A percentile compares a stretch with the other conserved stretches of the same genome.
phyloP scores from a whole-genome alignment of 2,888 invertebrate species.

The Strigamia crassipes region DNA sequence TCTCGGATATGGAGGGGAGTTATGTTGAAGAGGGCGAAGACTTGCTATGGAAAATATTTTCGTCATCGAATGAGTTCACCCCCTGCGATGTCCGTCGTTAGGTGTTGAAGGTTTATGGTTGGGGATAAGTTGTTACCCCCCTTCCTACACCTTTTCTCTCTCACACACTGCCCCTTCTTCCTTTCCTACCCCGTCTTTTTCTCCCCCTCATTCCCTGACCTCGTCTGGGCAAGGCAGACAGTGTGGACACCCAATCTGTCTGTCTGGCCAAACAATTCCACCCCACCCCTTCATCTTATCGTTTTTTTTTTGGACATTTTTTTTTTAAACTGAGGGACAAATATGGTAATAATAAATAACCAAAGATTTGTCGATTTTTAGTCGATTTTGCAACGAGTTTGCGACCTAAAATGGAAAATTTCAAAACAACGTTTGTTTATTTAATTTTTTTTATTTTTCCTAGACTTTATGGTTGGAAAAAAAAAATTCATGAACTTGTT shows the following conservation, averaged over 20 bases:
- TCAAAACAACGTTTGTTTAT: not conserved
- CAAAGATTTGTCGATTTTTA: not conserved
- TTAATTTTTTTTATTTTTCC: not conserved
- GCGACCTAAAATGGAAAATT: not conserved
- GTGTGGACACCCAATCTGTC: constrained; percentile 45
- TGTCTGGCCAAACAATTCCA: constrained; percentile 44
- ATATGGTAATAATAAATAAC: not conserved
- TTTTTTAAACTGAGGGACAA: not conserved
- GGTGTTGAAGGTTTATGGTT: constrained; percentile 44
- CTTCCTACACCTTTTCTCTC: constrained; percentile 14
- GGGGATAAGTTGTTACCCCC: constrained; percentile 29
- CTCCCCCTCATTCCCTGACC: constrained; percentile 40
- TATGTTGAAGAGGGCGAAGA: not conserved
- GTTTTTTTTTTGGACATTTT: not conserved
- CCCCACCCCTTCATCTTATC: constrained; percentile 1
- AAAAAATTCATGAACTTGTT: not conserved
- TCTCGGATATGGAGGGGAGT: not conserved
- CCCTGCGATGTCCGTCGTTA: constrained; percentile 1
- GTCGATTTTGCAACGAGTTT: too few species aligned
- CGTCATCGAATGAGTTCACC: not conserved
- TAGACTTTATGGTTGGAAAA: not conserved
- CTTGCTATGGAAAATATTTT: not conserved
- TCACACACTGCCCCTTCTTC: not conserved
- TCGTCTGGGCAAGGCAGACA: constrained; percentile 36
- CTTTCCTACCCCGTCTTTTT: constrained; percentile 31